Conservation (phyloP, 1,140 invertebrate genomes). For the Drosophila parvula region DNA sequence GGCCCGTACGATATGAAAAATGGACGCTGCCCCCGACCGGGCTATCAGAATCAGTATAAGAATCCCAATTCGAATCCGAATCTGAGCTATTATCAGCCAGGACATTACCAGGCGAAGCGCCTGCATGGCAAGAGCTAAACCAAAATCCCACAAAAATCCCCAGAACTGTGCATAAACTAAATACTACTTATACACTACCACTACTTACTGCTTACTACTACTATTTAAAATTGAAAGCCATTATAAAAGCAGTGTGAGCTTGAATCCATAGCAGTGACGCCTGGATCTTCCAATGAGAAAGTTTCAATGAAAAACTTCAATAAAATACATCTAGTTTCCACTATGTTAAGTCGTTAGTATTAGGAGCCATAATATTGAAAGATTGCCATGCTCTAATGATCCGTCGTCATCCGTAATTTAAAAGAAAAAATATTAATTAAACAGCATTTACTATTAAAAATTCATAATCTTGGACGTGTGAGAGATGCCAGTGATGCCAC, state of each 20-base stretch:
- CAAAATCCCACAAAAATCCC: constrained; percentile 28
- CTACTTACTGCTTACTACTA: constrained; percentile 6
- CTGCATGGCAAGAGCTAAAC: constrained; percentile 57
- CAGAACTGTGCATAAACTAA: constrained; percentile 71
- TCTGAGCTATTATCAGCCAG: constrained; percentile 11
- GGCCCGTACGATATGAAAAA: constrained; percentile 61
- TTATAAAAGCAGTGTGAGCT: not conserved
- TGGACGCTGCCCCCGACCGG: constrained; percentile 70
- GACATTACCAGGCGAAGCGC: constrained; percentile 25
- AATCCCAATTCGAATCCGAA: constrained; percentile 4
- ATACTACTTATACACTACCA: constrained; percentile 23
- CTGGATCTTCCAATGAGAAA: constrained; percentile 1
- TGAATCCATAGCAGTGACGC: not conserved
- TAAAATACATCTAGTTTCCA: constrained; percentile 14
- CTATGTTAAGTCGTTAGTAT: constrained; percentile 31
- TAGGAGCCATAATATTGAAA: constrained; percentile 16
- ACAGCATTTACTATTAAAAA: constrained; percentile 8
- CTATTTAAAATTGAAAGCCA: constrained; percentile 24
- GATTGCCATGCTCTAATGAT: constrained; percentile 7
- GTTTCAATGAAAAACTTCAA: constrained; percentile 1
- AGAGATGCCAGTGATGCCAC: constrained; percentile 14
- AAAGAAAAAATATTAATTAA: not conserved
- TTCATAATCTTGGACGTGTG: not conserved
- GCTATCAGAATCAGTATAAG: constrained; percentile 19
- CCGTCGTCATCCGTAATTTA: not conserved